phyloP scores from a whole-genome alignment of 2,797 vertebrate species.

The Iguana delicatissima region DNA sequence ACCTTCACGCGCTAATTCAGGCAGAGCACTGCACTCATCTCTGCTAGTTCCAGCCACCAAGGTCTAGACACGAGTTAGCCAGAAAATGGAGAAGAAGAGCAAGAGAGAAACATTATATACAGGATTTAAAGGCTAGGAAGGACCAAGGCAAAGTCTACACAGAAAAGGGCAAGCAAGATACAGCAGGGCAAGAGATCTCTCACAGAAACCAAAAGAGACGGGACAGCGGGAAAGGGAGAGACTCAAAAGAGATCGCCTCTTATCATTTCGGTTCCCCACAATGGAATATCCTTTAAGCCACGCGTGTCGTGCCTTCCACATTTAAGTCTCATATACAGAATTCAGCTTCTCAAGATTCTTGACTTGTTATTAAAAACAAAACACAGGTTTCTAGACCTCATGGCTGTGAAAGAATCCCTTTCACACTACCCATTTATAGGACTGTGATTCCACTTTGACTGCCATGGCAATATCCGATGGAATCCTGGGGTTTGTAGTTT shows the following conservation, averaged over 20 bases:
- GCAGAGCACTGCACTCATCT: slow-evolving; percentile 79
- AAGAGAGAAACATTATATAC: slow-evolving; percentile 63
- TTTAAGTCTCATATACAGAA: neutral
- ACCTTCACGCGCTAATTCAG: slow-evolving; percentile 83
- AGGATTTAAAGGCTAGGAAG: slow-evolving; percentile 61
- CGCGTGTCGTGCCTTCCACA: too few relatives aligned
- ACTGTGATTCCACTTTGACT: neutral
- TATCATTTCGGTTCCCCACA: neutral
- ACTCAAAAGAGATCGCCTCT: neutral
- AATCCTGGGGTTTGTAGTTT: neutral
- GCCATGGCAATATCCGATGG: too few relatives aligned
- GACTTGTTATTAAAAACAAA: neutral
- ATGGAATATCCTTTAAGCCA: neutral
- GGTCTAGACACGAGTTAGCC: slow-evolving; percentile 80
- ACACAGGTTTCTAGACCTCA: neutral
- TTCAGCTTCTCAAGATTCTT: neutral
- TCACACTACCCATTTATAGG: too few relatives aligned
- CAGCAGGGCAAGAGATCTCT: neutral
- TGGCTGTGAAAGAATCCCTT: neutral
- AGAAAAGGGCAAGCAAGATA: slow-evolving; percentile 19
- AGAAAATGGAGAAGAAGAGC: slow-evolving; percentile 69
- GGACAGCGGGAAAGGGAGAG: neutral
- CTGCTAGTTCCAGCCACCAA: slow-evolving; percentile 82
- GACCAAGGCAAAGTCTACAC: neutral
- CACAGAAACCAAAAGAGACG: neutral